These are phyloP conservation scores for Plebejus anna DNA, from an alignment of 2,888 invertebrate genomes.

Conservation along the genomic window DNA sequence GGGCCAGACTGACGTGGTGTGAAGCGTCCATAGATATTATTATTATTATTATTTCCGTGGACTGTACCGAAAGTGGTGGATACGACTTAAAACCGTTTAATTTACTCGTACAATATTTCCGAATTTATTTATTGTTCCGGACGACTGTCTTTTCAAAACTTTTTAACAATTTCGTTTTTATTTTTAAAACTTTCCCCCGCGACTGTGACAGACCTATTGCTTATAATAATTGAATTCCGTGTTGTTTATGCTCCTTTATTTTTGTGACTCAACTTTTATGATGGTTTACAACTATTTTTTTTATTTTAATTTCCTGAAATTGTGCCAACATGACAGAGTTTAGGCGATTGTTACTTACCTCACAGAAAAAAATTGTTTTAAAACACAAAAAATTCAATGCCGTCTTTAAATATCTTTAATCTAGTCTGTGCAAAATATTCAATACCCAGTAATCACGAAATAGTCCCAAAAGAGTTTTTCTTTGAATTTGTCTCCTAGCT, in stretches of 20 bases:
- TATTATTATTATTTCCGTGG: no score
- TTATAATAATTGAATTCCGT: not conserved
- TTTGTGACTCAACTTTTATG: not conserved
- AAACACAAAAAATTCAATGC: no score
- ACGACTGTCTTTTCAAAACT: conserved; percentile 12
- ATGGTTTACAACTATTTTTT: not conserved
- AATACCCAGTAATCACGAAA: no score
- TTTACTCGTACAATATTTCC: conserved; percentile 9
- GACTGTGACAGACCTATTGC: not conserved
- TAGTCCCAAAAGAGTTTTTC: no score
- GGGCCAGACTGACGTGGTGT: no score
- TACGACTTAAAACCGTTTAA: not conserved
- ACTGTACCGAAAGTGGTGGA: not conserved
- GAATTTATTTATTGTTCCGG: not conserved
- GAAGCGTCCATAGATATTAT: no score
- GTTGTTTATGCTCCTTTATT: not conserved
- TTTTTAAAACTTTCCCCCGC: conserved; percentile 3
- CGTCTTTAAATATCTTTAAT: no score
- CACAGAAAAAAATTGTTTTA: no score
- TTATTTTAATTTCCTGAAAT: not conserved
- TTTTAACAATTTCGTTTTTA: conserved; percentile 11
- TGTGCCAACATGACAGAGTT: no score
- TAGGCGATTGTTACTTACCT: no score
- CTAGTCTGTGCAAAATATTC: no score
- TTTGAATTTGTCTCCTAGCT: no score